Base-by-base conservation (phyloP, 2,797 vertebrate species). In the Meriones psammophilus region DNA sequence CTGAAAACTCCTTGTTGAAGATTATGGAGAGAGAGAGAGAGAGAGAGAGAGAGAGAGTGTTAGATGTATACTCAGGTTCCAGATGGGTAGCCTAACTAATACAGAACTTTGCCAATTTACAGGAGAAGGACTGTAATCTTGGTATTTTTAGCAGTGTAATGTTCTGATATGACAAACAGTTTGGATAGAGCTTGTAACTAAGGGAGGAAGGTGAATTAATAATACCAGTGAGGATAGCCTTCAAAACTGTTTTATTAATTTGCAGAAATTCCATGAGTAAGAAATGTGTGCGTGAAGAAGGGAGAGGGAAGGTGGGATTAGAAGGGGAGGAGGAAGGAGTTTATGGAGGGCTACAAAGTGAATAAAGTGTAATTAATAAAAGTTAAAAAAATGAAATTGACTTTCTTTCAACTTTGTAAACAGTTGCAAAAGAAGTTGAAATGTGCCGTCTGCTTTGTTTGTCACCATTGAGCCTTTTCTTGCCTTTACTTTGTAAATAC, bases 401-500 rank as follows among this genome's bases (percentile, higher is more conserved):
- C 81, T 93, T 95, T 92, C 62, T 68, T 96, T 91, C 73, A 76
- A 54, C 50, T 50, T 78, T 94, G 28, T 92, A 77, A 95, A 92
- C 0, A 85, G 62, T 94, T 50, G 26, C 58, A 50, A 7, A 66
- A 95, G 94, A 84, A 89, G 93, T 87, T 69, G 56, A 77, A 91
- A 91, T 92, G 64, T 56, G 56, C 64, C 68, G 30, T 15, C 78
- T 68, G 80, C 85, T 96, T 97, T 90, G 78, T 93, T 96, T 96
- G 91, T 74, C 30, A 78, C 15, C 54, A 85, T 15, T 71, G 71
- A 92, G 94, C 89, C 68, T 87, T 86, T 88, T 92, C 93, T 93
- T 89, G 73, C 81, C 96, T 97, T 95, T 87, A 7, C 93, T 97
- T 94, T 94, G 78, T 97, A 96, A 97, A 97, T 97, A 94, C 94